A percentile compares a stretch with the other conserved stretches of the same genome.
phyloP scores from a whole-genome alignment of 2,888 invertebrate genomes.

The Mesochorus sp. region DNA sequence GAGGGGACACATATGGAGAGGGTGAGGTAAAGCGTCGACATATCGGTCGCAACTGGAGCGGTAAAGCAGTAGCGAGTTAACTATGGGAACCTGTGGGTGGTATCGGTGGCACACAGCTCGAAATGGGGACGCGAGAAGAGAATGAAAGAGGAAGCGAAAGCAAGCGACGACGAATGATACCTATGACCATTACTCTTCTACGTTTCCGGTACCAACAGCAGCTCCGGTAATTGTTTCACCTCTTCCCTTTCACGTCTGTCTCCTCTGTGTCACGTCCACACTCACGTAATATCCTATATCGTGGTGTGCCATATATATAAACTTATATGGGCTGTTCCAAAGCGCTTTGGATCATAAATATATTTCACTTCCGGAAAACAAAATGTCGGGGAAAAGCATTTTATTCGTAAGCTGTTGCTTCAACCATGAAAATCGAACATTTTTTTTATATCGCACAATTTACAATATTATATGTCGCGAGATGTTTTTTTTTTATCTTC shows the following conservation, averaged over 20 bases:
- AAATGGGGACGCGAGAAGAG: constrained; percentile 12
- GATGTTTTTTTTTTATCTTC: no score
- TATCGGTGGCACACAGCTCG: constrained; percentile 19
- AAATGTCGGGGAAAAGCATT: neutral
- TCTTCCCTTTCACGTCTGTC: constrained; percentile 35
- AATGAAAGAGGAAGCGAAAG: constrained; percentile 50
- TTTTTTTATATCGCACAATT: no score
- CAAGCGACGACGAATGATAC: constrained; percentile 60
- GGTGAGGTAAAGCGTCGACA: no score
- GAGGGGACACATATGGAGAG: neutral
- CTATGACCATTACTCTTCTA: constrained; percentile 65
- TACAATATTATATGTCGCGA: no score
- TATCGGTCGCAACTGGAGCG: no score
- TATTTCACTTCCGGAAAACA: neutral
- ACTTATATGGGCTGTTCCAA: constrained; percentile 3
- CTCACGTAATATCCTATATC: constrained; percentile 39
- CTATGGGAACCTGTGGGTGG: constrained; percentile 27
- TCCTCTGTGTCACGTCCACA: constrained; percentile 54
- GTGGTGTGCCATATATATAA: constrained; percentile 1
- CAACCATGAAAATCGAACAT: no score
- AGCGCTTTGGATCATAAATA: neutral
- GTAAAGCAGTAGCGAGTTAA: constrained; percentile 28
- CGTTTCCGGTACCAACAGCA: constrained; percentile 59
- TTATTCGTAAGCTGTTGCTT: neutral
- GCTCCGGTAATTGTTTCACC: constrained; percentile 65